Evolutionary conservation across 2,113 vertebrate genomes (phyloP).

Genomic region (Orientallactaga bullata): DNA sequence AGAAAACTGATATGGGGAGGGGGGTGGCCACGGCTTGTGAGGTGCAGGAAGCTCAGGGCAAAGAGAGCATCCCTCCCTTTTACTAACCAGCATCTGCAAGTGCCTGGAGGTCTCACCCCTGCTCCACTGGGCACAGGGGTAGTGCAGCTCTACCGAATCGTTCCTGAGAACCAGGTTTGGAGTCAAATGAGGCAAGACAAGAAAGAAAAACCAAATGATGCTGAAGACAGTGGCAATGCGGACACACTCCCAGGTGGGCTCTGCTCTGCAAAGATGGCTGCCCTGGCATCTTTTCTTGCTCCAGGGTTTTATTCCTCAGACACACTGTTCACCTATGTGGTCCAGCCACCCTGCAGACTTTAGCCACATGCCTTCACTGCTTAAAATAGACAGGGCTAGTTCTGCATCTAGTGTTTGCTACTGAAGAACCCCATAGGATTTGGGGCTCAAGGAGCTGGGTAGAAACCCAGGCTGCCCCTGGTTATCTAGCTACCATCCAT

Average conservation of each 20-base stretch:
- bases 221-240: fast-evolving
- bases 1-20: not conserved
- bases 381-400: not conserved
- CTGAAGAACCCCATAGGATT: not conserved
- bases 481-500: fast-evolving
- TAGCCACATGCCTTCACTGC: not conserved
- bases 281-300: not conserved
- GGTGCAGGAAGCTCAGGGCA: fast-evolving
- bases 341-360: not conserved
- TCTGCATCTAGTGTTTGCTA: not conserved
- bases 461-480: not conserved
- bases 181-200: not conserved
- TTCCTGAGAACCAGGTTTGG: not conserved
- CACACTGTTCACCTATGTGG: fast-evolving
- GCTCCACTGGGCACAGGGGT: fast-evolving
- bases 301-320: not conserved
- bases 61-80: fast-evolving
- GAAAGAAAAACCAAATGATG: not conserved
- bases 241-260: fast-evolving
- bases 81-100: not conserved
- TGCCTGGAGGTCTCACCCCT: fast-evolving
- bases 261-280: fast-evolving
- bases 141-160: fast-evolving
- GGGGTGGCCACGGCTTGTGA: fast-evolving
- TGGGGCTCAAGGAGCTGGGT: fast-evolving